Evolutionary conservation across 2,113 vertebrate species (phyloP), one percentile per base, ranked within the genome.

Genomic region (Ciconia maguari): DNA sequence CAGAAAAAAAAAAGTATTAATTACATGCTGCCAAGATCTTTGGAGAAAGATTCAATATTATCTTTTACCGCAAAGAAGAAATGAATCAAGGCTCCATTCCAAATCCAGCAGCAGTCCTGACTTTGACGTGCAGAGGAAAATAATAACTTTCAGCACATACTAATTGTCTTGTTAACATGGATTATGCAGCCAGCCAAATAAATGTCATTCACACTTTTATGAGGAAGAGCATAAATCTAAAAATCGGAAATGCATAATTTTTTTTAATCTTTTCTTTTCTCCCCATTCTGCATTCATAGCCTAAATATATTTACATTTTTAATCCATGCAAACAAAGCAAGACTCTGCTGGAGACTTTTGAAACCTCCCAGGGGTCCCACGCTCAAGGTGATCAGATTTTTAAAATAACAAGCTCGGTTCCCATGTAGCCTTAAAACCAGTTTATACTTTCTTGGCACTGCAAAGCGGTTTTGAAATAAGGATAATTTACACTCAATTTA

Each of bases 91-190:
- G 95, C 94, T 96, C 75, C 88, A 75, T 96, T 97, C 96, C 97
- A 95, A 94, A 92, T 87, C 94, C 61, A 93, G 93, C 68, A 89
- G 93, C 93, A 95, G 91, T 42, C 62, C 95, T 64, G 76, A 83
- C 90, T 96, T 92, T 95, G 96, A 97, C 95, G 6, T 84, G 89
- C 90, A 2, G 55, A 93, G 94, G 94, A 96, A 96, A 95, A 97
- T 97, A 97, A 98, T 95, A 96, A 96, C 95, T 98, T 97, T 90
- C 91, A 95, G 96, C 96, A 97, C 96, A 97, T 94, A 91, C 96
- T 98, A 97, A 98, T 97, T 97, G 97, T 97, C 96, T 97, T 97
- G 97, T 98, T 98, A 98, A 97, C 96, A 98, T 90, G 96, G 95
- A 96, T 97, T 98, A 96, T 97, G 92, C 94, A 97, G 96, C 87